A percentile compares a stretch with the other conserved stretches of the same genome.
These are phyloP conservation scores for Acropora tenuis DNA, from an alignment of 64 coral and sea anemone species.

Conservation along the genomic window DNA sequence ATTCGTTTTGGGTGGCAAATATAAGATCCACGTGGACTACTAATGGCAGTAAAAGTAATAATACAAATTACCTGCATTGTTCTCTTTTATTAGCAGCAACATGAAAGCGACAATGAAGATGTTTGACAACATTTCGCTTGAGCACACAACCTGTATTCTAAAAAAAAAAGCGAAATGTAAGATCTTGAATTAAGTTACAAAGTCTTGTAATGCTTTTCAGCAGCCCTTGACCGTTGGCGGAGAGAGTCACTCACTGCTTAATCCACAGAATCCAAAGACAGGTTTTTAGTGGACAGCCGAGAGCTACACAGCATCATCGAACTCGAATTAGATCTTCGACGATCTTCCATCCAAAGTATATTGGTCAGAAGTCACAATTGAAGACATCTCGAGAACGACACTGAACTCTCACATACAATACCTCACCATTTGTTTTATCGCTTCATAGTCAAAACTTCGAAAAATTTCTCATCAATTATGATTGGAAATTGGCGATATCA, in stretches of 20 bases:
- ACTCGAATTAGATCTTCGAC: too few relatives aligned
- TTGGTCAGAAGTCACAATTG: too few relatives aligned
- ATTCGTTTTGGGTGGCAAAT: not conserved
- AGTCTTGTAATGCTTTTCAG: not conserved
- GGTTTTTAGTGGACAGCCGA: too few relatives aligned
- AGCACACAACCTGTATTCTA: conserved; percentile 1
- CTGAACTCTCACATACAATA: not conserved
- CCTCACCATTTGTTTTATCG: not conserved
- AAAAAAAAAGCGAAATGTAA: not conserved
- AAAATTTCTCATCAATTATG: too few relatives aligned
- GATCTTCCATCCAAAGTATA: too few relatives aligned
- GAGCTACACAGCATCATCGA: too few relatives aligned
- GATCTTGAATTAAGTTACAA: not conserved
- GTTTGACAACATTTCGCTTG: conserved; percentile 7
- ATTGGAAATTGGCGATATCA: not conserved
- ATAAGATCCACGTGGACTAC: too few relatives aligned
- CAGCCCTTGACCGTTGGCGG: not conserved
- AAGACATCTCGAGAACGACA: not conserved
- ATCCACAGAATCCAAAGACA: too few relatives aligned
- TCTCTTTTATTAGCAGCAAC: not conserved
- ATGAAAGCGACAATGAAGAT: conserved; percentile 2
- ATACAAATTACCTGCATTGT: not conserved
- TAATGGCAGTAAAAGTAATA: not conserved
- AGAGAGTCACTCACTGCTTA: too few relatives aligned
- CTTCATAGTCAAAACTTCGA: not conserved